Percentiles rank a stretch among this genome's conserved stretches.
phyloP scores from a whole-genome alignment of 2,113 vertebrate genomes.

The Prochilodus magdalenae region DNA sequence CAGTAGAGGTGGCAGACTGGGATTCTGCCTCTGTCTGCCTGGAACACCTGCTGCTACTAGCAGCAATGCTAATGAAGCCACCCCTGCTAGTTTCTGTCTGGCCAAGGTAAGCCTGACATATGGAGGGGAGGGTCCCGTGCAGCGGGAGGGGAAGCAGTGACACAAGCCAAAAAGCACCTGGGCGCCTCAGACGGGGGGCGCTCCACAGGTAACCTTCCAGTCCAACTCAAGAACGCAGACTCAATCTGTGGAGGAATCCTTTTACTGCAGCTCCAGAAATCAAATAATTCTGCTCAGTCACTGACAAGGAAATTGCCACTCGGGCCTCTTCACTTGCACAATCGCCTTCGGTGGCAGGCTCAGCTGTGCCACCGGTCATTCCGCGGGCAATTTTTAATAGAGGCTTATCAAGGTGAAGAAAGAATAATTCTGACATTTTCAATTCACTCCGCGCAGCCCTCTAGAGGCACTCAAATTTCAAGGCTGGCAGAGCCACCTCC shows the following conservation, averaged over 20 bases:
- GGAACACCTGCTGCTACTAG: conserved; percentile 54
- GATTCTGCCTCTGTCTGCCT: conserved; percentile 25
- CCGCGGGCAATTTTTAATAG: conserved; percentile 57
- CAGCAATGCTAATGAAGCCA: conserved; percentile 61
- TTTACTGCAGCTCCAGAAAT: conserved; percentile 65
- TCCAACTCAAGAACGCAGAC: conserved; percentile 61
- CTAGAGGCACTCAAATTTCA: conserved; percentile 34
- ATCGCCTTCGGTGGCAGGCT: conserved; percentile 48
- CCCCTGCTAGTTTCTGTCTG: background rate
- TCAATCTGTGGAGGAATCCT: conserved; percentile 67
- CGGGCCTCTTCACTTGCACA: conserved; percentile 14
- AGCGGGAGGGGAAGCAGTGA: background rate
- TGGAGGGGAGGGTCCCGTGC: conserved; percentile 8
- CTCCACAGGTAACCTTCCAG: conserved; percentile 65
- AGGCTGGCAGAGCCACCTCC: conserved; percentile 28
- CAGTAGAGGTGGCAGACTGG: conserved; percentile 15
- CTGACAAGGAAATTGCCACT: conserved; percentile 67
- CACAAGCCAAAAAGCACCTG: conserved; percentile 14
- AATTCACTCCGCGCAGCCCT: conserved; percentile 44
- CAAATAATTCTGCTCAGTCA: conserved; percentile 62
- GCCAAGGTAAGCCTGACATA: conserved; percentile 1
- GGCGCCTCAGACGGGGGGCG: conserved; percentile 60
- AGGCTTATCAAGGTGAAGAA: conserved; percentile 53
- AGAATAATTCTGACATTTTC: conserved; percentile 50
- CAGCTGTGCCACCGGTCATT: conserved; percentile 25